These are phyloP conservation scores for Theocolax elegans DNA, from an alignment of 1,140 invertebrate genomes.

Conservation along the genomic window DNA sequence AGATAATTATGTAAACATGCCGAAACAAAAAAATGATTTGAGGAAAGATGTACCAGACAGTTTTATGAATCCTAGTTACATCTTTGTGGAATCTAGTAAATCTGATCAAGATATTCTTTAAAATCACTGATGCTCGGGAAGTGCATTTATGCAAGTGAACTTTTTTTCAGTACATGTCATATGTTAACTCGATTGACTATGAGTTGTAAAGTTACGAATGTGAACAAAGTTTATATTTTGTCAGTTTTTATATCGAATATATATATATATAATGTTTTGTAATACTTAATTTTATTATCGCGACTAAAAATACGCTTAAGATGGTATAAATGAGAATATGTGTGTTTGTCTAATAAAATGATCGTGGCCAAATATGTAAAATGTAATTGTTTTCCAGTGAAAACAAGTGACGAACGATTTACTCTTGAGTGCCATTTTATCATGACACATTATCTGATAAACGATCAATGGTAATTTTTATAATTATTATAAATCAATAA, in stretches of 20 bases:
- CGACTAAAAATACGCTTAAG: no score
- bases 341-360: background rate
- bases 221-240: no score
- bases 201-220: background rate
- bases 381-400: no score
- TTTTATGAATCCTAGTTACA: constrained; percentile 68
- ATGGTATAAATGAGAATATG: background rate
- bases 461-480: constrained; percentile 3
- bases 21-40: constrained; percentile 67
- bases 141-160: background rate
- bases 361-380: no score
- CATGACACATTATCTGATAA: background rate
- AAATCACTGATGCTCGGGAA: background rate
- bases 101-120: constrained; percentile 38
- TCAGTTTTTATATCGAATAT: no score
- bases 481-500: background rate
- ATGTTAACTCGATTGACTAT: background rate
- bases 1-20: constrained; percentile 74
- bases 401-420: no score
- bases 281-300: no score
- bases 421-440: constrained; percentile 8
- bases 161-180: no score
- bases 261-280: no score
- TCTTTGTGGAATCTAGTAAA: constrained; percentile 73
- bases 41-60: constrained; percentile 62